Conservation (phyloP, 1,140 invertebrate species). For the Macrotrachela quadricornifera region DNA sequence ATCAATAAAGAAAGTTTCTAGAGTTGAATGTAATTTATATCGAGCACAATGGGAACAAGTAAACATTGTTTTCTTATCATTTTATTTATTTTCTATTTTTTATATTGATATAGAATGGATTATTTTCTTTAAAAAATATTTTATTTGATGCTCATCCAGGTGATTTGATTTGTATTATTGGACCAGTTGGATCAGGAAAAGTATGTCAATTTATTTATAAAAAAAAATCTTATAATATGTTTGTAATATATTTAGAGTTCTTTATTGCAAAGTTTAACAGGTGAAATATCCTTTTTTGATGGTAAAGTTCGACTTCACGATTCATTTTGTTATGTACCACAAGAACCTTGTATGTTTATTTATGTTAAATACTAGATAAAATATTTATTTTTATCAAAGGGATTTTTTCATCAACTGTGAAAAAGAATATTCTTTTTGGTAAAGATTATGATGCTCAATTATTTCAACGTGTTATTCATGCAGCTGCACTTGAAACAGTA, state of each 20-base stretch:
- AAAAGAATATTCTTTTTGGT: slow-evolving; percentile 72
- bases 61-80: too few species aligned
- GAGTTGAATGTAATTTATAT: too few species aligned
- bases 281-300: slow-evolving; percentile 46
- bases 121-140: slow-evolving; percentile 34
- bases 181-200: slow-evolving; percentile 55
- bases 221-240: too few species aligned
- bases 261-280: slow-evolving; percentile 52
- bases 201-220: slow-evolving; percentile 10
- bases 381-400: slow-evolving; percentile 17
- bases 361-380: too few species aligned
- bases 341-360: slow-evolving; percentile 67
- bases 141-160: slow-evolving; percentile 41
- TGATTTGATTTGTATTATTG: slow-evolving; percentile 47
- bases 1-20: too few species aligned
- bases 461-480: slow-evolving; percentile 10
- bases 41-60: too few species aligned
- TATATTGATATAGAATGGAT: too few species aligned
- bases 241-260: slow-evolving; percentile 34
- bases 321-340: slow-evolving; percentile 61
- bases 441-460: slow-evolving; percentile 14
- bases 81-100: too few species aligned
- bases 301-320: slow-evolving; percentile 50
- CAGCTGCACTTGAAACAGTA: slow-evolving; percentile 18
- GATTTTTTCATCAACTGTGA: slow-evolving; percentile 45